phyloP scores from a whole-genome alignment of 2,797 vertebrate genomes.

The Mus spretus region DNA sequence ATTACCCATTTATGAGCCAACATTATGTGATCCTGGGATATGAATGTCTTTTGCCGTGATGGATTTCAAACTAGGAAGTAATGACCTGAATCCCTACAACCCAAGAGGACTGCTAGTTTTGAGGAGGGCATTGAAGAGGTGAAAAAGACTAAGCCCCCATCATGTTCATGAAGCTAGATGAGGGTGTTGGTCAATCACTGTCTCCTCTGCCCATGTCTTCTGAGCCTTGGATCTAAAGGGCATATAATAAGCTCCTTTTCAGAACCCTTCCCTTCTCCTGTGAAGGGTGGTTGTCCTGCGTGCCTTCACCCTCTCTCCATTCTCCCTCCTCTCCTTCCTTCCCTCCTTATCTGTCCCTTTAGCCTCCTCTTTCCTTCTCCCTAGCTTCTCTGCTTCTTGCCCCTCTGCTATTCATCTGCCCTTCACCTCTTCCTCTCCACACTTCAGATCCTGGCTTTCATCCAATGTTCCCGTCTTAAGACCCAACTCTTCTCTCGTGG shows the following conservation, averaged over 20 bases:
- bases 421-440: neutral
- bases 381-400: neutral
- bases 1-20: neutral
- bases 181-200: neutral
- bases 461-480: neutral
- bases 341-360: neutral
- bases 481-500: neutral
- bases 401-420: neutral
- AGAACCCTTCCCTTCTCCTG: neutral
- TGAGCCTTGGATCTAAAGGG: neutral
- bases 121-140: neutral
- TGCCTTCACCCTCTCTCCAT: neutral
- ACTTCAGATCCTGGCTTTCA: neutral
- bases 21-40: neutral
- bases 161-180: neutral
- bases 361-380: neutral
- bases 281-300: neutral
- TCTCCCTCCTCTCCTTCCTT: too few relatives aligned
- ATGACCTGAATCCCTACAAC: neutral
- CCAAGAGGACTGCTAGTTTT: slow-evolving; percentile 13
- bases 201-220: neutral
- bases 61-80: neutral
- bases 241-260: neutral
- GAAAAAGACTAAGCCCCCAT: neutral
- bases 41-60: neutral